These are phyloP conservation scores for Drosophila trapezifrons DNA, from an alignment of 1,140 invertebrate genomes.

Conservation along the genomic window DNA sequence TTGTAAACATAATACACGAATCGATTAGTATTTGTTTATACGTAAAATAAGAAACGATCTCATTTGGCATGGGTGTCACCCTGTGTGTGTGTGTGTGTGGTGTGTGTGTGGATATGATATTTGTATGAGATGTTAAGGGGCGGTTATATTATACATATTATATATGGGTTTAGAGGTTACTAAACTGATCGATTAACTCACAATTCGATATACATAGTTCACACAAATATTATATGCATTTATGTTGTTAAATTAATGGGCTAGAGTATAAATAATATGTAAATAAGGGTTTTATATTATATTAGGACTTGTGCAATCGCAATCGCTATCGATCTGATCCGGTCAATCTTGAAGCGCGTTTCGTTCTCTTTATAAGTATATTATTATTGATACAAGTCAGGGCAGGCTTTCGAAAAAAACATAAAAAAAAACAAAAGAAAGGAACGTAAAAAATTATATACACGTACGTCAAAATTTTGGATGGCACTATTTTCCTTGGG, in stretches of 20 bases:
- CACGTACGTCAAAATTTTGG: conserved; percentile 80
- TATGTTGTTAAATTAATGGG: conserved; percentile 52
- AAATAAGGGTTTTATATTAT: conserved; percentile 40
- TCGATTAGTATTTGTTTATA: conserved; percentile 80
- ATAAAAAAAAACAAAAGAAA: no score
- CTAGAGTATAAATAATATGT: conserved; percentile 51
- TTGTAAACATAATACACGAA: conserved; percentile 78
- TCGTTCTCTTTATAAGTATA: conserved; percentile 56
- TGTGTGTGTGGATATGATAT: conserved; percentile 22
- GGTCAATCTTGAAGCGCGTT: conserved; percentile 41
- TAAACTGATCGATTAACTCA: conserved; percentile 40
- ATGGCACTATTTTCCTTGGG: conserved; percentile 20
- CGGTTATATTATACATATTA: conserved; percentile 43
- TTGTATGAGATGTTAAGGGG: conserved; percentile 31
- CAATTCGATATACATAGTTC: conserved; percentile 44
- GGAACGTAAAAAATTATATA: conserved; percentile 80
- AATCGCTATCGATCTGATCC: conserved; percentile 40
- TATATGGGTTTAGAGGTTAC: conserved; percentile 28
- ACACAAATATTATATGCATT: conserved; percentile 50
- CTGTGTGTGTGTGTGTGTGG: conserved; percentile 17
- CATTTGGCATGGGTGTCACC: conserved; percentile 34
- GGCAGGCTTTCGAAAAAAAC: conserved; percentile 28
- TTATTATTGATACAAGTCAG: conserved; percentile 48
- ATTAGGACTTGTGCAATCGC: conserved; percentile 68
- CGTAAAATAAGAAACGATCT: conserved; percentile 42